phyloP scores from a whole-genome alignment of 2,888 invertebrate species.

The Strigamia crassipes region DNA sequence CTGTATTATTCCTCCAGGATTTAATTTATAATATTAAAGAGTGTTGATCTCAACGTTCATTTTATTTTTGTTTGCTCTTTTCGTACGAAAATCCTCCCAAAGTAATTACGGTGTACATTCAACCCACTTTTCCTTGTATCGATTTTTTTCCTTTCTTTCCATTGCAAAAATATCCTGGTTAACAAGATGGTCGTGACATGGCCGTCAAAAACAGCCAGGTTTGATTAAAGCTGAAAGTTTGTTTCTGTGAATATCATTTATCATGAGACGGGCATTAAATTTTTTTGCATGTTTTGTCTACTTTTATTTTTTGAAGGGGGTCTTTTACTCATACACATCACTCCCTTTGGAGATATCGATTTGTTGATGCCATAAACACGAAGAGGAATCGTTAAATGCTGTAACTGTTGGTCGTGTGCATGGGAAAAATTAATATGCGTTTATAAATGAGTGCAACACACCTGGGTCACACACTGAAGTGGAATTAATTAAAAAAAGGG shows the following conservation, averaged over 20 bases:
- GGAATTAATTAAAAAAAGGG: slow-evolving; percentile 11
- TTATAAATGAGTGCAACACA: slow-evolving; percentile 35
- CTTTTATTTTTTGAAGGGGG: not conserved
- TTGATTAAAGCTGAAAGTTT: slow-evolving; percentile 23
- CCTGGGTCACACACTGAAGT: slow-evolving; percentile 28
- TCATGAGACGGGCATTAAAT: slow-evolving; percentile 14
- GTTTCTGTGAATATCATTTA: not conserved
- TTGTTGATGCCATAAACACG: slow-evolving; percentile 40
- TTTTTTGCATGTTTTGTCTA: not conserved
- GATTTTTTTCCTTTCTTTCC: slow-evolving; percentile 5
- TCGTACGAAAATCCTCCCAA: not conserved
- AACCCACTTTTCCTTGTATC: slow-evolving; percentile 28
- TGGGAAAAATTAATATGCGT: slow-evolving; percentile 39
- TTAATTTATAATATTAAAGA: slow-evolving; percentile 2
- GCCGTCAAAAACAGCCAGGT: slow-evolving; percentile 30
- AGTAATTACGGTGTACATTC: slow-evolving; percentile 22
- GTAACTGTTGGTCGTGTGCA: slow-evolving; percentile 35
- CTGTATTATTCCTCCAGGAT: not conserved
- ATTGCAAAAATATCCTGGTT: slow-evolving; percentile 34
- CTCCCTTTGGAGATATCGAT: not conserved
- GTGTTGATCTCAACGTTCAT: not conserved
- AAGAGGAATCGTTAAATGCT: slow-evolving; percentile 40
- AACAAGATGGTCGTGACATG: slow-evolving; percentile 42
- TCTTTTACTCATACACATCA: not conserved
- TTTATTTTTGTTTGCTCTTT: slow-evolving; percentile 2